These are phyloP conservation scores for Caenorhabditis becei DNA, from an alignment of 2,888 invertebrate species.

Conservation along the genomic window DNA sequence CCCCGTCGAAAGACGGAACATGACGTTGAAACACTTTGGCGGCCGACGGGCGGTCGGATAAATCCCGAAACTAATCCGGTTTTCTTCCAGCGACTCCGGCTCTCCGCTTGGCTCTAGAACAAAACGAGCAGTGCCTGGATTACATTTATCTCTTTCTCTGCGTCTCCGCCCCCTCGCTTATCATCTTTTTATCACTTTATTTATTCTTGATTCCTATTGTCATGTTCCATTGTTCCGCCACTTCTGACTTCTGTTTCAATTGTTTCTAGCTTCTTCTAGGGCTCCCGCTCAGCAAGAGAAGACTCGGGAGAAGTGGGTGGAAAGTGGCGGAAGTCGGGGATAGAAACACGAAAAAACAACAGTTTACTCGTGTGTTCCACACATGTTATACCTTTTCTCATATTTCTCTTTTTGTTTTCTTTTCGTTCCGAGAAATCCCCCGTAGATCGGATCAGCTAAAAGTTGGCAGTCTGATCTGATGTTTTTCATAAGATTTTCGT, in stretches of 20 bases:
- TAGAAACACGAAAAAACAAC: background rate
- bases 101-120: slow-evolving; percentile 30
- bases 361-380: background rate
- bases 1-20: slow-evolving; percentile 17
- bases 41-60: slow-evolving; percentile 30
- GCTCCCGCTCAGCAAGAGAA: too few relatives aligned
- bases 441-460: too few relatives aligned
- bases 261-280: background rate
- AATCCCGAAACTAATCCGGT: slow-evolving; percentile 55
- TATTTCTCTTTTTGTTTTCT: too few relatives aligned
- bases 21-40: slow-evolving; percentile 49
- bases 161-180: slow-evolving; percentile 11
- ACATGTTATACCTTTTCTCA: background rate
- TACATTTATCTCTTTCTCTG: slow-evolving; percentile 36
- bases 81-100: slow-evolving; percentile 28
- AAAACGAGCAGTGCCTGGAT: slow-evolving; percentile 35
- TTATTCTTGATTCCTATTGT: slow-evolving; percentile 5
- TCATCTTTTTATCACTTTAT: slow-evolving; percentile 7
- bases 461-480: too few relatives aligned
- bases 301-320: background rate
- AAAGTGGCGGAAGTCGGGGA: slow-evolving; percentile 7
- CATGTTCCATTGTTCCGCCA: background rate
- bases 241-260: background rate
- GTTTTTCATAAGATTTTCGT: too few relatives aligned
- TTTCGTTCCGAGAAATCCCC: too few relatives aligned